These are phyloP conservation scores for Anas platyrhynchos DNA, from an alignment of 2,113 vertebrate species.

Conservation along the genomic window DNA sequence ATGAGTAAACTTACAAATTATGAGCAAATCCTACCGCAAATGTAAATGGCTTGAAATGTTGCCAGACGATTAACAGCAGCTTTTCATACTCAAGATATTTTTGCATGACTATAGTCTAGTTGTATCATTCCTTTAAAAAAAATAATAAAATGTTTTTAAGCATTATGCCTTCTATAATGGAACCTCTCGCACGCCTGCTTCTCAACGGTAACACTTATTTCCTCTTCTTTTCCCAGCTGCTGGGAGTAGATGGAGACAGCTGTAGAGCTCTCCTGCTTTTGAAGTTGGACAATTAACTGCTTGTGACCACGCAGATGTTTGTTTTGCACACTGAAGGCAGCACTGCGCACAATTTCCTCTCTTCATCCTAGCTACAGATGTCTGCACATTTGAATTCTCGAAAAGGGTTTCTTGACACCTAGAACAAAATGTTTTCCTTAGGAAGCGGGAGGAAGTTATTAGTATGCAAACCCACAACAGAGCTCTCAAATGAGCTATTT, in stretches of 20 bases:
- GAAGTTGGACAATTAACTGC: background rate
- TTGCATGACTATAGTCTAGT: background rate
- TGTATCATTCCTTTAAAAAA: background rate
- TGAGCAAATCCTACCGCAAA: background rate
- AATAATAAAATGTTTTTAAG: background rate
- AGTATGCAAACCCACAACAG: background rate
- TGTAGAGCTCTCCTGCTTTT: constrained; percentile 26
- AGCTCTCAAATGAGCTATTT: constrained; percentile 26
- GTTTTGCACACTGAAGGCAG: constrained; percentile 13
- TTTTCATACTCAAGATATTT: background rate
- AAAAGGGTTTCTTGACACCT: background rate
- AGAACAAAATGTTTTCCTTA: constrained; percentile 38
- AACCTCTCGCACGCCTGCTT: background rate
- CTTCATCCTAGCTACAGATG: background rate
- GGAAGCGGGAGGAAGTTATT: constrained; percentile 1
- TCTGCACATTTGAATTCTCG: constrained; percentile 14
- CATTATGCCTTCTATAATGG: background rate
- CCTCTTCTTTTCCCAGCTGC: constrained; percentile 1
- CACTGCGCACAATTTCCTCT: background rate
- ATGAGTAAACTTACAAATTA: background rate
- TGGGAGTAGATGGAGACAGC: constrained; percentile 25
- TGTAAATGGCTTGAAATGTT: background rate
- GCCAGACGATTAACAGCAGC: background rate
- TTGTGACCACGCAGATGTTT: background rate
- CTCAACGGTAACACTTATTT: background rate